Evolutionary conservation across 2,797 vertebrate genomes (phyloP), one percentile per base, ranked within the genome.

Genomic region (Artibeus lituratus): DNA sequence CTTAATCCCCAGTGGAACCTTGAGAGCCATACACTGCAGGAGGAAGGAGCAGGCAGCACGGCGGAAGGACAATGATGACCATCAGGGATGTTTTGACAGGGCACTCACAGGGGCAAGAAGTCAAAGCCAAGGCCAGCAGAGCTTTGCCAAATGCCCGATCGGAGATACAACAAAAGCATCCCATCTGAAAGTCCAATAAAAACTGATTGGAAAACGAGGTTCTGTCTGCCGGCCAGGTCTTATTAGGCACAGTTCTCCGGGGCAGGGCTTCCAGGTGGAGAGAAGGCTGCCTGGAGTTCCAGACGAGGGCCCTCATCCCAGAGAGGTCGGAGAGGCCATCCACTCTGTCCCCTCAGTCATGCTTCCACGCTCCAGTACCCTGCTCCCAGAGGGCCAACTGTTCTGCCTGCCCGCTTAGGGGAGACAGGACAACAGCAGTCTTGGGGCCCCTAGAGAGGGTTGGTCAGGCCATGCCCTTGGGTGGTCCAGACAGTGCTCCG

Each of bases 241-340:
- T 0, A 29, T 7, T 2, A 8, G n/a, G 19, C 12, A 11, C 35
- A 10, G 0, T 5, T 39, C 76, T 21, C 1, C 0, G 0, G 10
- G 26, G 8, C 53, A 59, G 39, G 44, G 24, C 32, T 10, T n/a
- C 49, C 39, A 9, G 5, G 3, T 7, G 11, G 72, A 32, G 22
- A 49, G 47, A 39, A 37, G 15, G 69, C 55, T 16, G 7, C 14
- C 6, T 7, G 0, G 22, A 32, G 11, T 10, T 51, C 78, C 87
- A 24, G 32, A 67, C 18, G 14, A 39, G 3, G 18, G 7, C 44
- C 72, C 44, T 7, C 3, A 2, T 0, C 42, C 21, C 42, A 42
- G 57, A 37, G 29, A 42, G 10, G 76, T 3, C 0, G 32, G 26
- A 44, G 1, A 47, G 15, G 32, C 32, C 44, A 32, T 1, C 70